Evolutionary conservation across 2,888 invertebrate genomes (phyloP).

Genomic region (Smittia aterrima): DNA sequence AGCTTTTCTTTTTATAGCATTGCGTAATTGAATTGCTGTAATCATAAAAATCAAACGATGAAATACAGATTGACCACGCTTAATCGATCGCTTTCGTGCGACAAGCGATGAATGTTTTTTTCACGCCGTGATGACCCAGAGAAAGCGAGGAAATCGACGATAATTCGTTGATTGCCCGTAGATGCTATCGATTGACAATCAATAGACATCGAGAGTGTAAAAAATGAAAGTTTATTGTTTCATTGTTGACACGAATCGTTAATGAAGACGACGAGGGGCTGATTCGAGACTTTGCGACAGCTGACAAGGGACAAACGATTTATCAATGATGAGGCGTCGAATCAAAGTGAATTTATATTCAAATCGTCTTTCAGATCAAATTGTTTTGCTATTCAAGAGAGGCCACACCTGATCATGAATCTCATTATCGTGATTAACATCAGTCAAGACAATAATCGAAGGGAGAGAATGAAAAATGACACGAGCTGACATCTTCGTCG

Average conservation of each 20-base stretch:
- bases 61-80: background rate
- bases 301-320: background rate
- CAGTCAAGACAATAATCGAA: background rate
- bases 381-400: background rate
- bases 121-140: background rate
- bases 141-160: background rate
- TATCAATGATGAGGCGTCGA: background rate
- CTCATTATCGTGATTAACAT: background rate
- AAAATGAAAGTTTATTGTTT: constrained; percentile 10
- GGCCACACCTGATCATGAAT: constrained; percentile 22
- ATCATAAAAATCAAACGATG: background rate
- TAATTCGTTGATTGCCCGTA: background rate
- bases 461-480: background rate
- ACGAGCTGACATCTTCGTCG: background rate
- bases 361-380: background rate
- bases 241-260: background rate
- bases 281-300: background rate
- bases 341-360: background rate
- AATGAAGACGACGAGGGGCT: background rate
- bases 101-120: background rate
- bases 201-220: background rate
- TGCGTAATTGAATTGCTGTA: constrained; percentile 35
- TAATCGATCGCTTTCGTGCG: background rate
- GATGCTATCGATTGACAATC: no score
- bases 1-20: constrained; percentile 32